Base-by-base conservation (phyloP, 2,797 vertebrate genomes). In the Sardinella longiceps region DNA sequence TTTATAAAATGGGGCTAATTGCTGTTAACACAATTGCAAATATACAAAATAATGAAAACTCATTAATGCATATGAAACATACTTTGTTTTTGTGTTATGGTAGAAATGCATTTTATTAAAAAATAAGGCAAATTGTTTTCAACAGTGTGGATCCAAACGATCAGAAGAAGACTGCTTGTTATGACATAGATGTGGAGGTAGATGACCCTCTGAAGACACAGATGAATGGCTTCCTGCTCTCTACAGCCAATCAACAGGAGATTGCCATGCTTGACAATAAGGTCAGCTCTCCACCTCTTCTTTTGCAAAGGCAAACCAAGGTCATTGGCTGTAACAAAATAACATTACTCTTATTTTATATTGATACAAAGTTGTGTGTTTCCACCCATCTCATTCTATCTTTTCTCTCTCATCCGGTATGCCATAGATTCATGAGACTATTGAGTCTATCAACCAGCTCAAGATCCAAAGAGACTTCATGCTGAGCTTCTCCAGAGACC, bases 401-500 rank as follows among this genome's bases (percentile, higher is more conserved):
- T 39, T 77, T 20, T 7, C 12, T 74, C 66, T 43, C 56, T 25
- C n/a, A 15, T 33, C 15, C 15, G 5, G 30, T 23, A 5, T 39
- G 6, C 70, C 37, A 39, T 89, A 99, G 98, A 99, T 99, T 91
- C 98, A 99, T 7, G 98, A 99, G 94, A 99, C 98, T 86, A 99
- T 99, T 0, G 98, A 99, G 92, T 99, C 98, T 91, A 99, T 99
- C 93, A 99, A 99, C 94, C 98, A 99, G 94, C 94, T 99, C 89
- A 99, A 99, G 95, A 99, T 99, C 92, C 98, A 99, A 95, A 97
- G 98, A 92, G 98, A 99, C 93, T 99, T 99, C 94, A 99, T 99
- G 98, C 95, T 99, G 88, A 99, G 98, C 91, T 99, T 99, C 95
- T 99, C 97, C 92, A 96, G 96, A 91, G 98, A 99, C 93, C 98